Evolutionary conservation across 2,888 invertebrate genomes (phyloP).

Genomic region (Hirtodrosophila confusa): DNA sequence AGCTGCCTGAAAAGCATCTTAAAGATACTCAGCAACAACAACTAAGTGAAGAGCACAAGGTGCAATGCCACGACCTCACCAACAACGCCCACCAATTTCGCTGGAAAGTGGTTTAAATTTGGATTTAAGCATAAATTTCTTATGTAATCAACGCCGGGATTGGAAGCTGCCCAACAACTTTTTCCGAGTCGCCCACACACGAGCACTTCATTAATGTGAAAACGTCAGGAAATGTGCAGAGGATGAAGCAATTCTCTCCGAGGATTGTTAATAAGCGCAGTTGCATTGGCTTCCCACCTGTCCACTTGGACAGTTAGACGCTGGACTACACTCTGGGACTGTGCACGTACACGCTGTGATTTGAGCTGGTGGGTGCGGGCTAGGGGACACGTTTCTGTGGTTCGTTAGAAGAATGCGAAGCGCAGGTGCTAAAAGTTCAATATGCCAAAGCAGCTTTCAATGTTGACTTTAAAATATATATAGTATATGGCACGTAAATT

Average conservation of each 20-base stretch:
- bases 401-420: slow-evolving; percentile 61
- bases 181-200: slow-evolving; percentile 21
- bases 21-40: slow-evolving; percentile 11
- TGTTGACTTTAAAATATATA: slow-evolving; percentile 68
- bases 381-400: slow-evolving; percentile 55
- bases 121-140: slow-evolving; percentile 78
- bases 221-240: slow-evolving; percentile 43
- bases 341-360: slow-evolving; percentile 69
- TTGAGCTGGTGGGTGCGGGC: slow-evolving; percentile 28
- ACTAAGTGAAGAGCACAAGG: background rate
- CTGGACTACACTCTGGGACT: slow-evolving; percentile 14
- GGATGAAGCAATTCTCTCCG: slow-evolving; percentile 48
- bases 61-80: slow-evolving; percentile 34
- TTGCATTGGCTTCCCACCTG: slow-evolving; percentile 40
- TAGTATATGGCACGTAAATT: slow-evolving; percentile 25
- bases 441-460: slow-evolving; percentile 53
- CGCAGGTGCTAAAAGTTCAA: slow-evolving; percentile 68
- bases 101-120: slow-evolving; percentile 59
- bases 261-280: slow-evolving; percentile 75
- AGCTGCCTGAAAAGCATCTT: slow-evolving; percentile 11
- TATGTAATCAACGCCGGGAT: slow-evolving; percentile 70
- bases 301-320: slow-evolving; percentile 41
- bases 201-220: slow-evolving; percentile 75
- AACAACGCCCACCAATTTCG: slow-evolving; percentile 24
- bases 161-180: slow-evolving; percentile 41